Base-by-base conservation (phyloP, 1,140 invertebrate species). In the Heterodera carotae region DNA sequence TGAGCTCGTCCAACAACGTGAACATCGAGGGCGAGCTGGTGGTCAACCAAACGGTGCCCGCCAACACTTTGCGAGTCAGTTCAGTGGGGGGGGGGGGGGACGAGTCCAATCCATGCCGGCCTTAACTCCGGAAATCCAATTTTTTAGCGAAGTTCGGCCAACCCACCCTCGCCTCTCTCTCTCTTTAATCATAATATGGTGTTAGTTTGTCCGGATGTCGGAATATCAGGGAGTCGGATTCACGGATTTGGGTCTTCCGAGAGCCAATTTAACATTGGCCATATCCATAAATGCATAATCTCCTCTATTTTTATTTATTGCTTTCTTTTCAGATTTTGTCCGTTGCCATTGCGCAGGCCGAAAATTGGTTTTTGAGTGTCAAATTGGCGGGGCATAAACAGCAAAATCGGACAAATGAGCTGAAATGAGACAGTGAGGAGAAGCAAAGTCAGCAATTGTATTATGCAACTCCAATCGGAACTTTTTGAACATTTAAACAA, bases 341-440 rank as follows among this genome's bases (percentile, higher is more conserved):
- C 29, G 68, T 82, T 27, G 81, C 82, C 18, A 82, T 82, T 69
- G 81, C 81, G 33, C 81, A 82, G 62, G 68, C 82, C 34, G 82
- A 82, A 43, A 80, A 36, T 62, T 82, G 81, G 81, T 82, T 69
- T 84, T 60, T 82, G 22, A 84, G 78, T 39, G 79, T 82, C 6
- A 82, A 82, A 67, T 78, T 74, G 56, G 64, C 39, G 27, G 71
- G 56, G 34, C 12, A 74, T 3, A 39, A 74, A 64, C 15, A 8
- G 33, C 29, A 74, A 56, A 74, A 29, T 29, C 31, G 4, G 27
- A 60, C 18, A 33, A 39, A 72, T n/a, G n/a, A n/a, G n/a, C n/a
- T n/a, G n/a, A n/a, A n/a, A n/a, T n/a, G n/a, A n/a, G n/a, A n/a
- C n/a, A n/a, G n/a, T n/a, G n/a, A n/a, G n/a, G n/a, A n/a, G n/a